Conservation (phyloP, 2,888 invertebrate genomes). For the Hydropsyche betteni region DNA sequence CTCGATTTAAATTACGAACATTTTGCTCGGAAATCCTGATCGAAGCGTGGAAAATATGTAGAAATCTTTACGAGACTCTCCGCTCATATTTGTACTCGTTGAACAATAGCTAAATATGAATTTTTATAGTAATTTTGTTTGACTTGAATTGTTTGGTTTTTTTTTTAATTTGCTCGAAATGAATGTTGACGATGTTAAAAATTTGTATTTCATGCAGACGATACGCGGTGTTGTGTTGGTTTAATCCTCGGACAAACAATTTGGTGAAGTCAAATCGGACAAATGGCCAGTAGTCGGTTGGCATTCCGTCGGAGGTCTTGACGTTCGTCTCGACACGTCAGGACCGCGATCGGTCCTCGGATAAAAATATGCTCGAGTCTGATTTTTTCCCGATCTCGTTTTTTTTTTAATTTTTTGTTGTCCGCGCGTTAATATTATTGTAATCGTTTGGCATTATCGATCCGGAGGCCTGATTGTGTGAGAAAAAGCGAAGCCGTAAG, state of each 20-base stretch:
- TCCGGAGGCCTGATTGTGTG: conserved; percentile 36
- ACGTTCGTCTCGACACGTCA: conserved; percentile 32
- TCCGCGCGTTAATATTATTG: conserved; percentile 32
- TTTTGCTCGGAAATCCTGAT: no score
- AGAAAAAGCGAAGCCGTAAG: conserved; percentile 40
- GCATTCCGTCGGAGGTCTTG: conserved; percentile 42
- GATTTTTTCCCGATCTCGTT: not conserved
- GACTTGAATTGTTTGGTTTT: no score
- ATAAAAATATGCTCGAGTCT: conserved; percentile 7
- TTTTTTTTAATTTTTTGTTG: conserved; percentile 10
- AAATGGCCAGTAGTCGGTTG: conserved; percentile 43
- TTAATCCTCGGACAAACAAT: not conserved
- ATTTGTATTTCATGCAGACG: no score
- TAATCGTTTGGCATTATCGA: conserved; percentile 38
- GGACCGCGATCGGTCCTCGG: conserved; percentile 28
- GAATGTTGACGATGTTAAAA: no score
- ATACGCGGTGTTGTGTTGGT: no score
- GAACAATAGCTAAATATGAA: no score
- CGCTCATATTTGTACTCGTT: no score
- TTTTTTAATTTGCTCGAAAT: no score
- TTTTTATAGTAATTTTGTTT: no score
- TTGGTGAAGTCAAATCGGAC: conserved; percentile 30
- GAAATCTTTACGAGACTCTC: no score
- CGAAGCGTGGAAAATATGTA: no score
- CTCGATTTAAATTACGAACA: no score